phyloP scores from a whole-genome alignment of 2,113 vertebrate genomes.

The Otolemur garnettii region DNA sequence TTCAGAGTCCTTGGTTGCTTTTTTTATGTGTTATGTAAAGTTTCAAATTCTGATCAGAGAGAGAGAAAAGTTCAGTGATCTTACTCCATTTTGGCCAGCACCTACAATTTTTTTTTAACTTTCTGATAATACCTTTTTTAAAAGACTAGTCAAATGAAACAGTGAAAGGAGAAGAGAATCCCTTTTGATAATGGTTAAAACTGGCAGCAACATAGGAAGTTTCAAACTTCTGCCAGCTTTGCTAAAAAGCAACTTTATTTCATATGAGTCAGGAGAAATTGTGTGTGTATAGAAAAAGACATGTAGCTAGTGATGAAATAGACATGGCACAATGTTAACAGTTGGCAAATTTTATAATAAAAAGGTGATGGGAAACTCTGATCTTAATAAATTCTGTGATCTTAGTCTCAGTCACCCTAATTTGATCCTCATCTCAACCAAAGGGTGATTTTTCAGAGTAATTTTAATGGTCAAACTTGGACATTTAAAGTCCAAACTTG shows the following conservation, averaged over 20 bases:
- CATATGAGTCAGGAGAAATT: not conserved
- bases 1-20: slow-evolving; percentile 21
- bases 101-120: slow-evolving; percentile 14
- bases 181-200: slow-evolving; percentile 37
- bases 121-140: not conserved
- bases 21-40: slow-evolving; percentile 32
- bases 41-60: slow-evolving; percentile 33
- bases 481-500: slow-evolving; percentile 13
- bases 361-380: slow-evolving; percentile 49
- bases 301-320: not conserved
- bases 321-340: not conserved
- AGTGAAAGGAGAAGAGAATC: not conserved
- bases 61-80: not conserved
- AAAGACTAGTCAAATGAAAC: not conserved
- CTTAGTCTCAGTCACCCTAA: not conserved
- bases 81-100: not conserved
- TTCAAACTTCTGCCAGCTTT: slow-evolving; percentile 56
- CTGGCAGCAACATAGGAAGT: slow-evolving; percentile 1
- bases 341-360: slow-evolving; percentile 35
- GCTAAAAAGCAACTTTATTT: slow-evolving; percentile 53
- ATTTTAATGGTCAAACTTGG: slow-evolving; percentile 37
- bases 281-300: not conserved
- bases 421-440: not conserved
- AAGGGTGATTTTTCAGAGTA: slow-evolving; percentile 1
- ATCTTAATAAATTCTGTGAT: slow-evolving; percentile 47